Evolutionary conservation across 2,113 vertebrate genomes (phyloP).

Genomic region (Numenius arquata): DNA sequence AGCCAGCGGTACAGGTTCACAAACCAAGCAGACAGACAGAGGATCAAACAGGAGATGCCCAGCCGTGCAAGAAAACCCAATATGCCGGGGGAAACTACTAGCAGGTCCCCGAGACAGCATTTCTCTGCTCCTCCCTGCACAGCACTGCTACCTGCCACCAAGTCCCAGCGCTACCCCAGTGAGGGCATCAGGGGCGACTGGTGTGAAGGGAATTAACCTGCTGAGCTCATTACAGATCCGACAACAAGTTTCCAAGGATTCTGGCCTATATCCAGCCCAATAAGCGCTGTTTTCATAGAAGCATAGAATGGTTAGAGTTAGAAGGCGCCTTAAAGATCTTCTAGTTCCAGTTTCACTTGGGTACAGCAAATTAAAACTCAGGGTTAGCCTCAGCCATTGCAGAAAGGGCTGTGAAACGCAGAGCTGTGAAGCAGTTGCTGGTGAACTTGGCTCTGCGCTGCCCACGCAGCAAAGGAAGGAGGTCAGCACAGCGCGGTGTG

Average conservation of each 20-base stretch:
- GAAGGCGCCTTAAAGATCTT: not conserved
- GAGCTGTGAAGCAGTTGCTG: not conserved
- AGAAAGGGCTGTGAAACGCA: not conserved
- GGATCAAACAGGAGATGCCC: not conserved
- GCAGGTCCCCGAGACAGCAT: not conserved
- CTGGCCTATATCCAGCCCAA: not conserved
- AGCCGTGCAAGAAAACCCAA: accelerated
- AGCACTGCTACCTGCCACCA: not conserved
- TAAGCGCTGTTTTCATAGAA: not conserved
- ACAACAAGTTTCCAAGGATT: not conserved
- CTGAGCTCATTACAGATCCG: not conserved
- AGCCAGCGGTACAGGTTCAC: not conserved
- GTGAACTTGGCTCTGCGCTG: not conserved
- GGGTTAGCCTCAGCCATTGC: not conserved
- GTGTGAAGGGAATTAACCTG: not conserved
- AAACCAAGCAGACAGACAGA: not conserved
- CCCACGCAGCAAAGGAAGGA: accelerated
- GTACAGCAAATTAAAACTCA: not conserved
- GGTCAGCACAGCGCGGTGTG: accelerated
- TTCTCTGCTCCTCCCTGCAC: not conserved
- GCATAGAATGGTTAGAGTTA: not conserved
- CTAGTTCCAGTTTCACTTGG: not conserved
- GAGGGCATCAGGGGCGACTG: accelerated
- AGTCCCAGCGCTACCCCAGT: not conserved
- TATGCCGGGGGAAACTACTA: not conserved